Base-by-base conservation (phyloP, 2,113 vertebrate species). In the Nycticebus coucang region DNA sequence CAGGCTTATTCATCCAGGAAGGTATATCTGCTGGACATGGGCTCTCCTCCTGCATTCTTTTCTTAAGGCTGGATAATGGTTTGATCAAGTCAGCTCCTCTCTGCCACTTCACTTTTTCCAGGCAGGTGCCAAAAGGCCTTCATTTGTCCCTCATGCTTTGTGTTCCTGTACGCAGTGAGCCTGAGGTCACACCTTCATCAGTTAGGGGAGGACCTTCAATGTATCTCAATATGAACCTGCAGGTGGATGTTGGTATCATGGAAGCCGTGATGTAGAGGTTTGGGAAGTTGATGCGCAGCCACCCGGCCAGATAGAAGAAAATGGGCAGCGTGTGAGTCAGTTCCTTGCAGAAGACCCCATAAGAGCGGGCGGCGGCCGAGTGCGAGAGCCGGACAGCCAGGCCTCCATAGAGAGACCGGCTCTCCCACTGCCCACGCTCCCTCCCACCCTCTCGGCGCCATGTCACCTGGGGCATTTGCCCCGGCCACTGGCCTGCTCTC, bases 161-260 rank as follows among this genome's bases (percentile, higher is more conserved):
- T 83, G 15, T 45, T 57, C 84, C 95, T 62, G 53, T 77, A 71
- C 35, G 77, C 28, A 6, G 10, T 3, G 92, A 77, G 78, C 57
- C 21, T 30, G 4, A 83, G 30, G 0, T 75, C 35, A 59, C 37
- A 0, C 37, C 87, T 24, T 22, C 59, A 69, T 41, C 86, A 72
- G 92, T 89, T 41, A 53, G 59, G 37, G 7, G 80, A 90, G 24
- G 87, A 72, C 85, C 86, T 91, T 98, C 98, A 50, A 50, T 10
- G 45, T 50, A 50, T 50, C 8, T 50, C 7, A 9, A 50, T 50
- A 50, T 50, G 45, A 50, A 99, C 99, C 99, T 99, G 99, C 89
- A 99, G 98, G 95, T 99, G 98, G 97, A 99, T 99, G 96, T 99
- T 99, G 92, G 99, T 99, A 99, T 99, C 99, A 99, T 99, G 92